Evolutionary conservation across 2,888 invertebrate species (phyloP), one percentile per base, ranked within the genome.

Genomic region (Atethmia centrago): DNA sequence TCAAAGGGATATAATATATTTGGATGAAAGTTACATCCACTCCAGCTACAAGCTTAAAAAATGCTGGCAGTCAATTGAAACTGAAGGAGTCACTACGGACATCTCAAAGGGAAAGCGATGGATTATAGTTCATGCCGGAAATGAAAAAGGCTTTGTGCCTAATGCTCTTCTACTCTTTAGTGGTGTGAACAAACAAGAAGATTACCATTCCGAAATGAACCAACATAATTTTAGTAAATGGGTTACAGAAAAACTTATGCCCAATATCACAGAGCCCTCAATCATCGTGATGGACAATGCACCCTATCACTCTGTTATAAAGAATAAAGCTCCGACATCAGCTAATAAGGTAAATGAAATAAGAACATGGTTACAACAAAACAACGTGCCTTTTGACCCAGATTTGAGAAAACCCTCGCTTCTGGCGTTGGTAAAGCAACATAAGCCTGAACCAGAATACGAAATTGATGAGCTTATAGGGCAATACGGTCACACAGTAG

Each of bases 41-140:
- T 65, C 36, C 2, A 51, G 51, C 19, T 53, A 53, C 36, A 65
- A 65, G 9, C 53, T 65, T 65, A 65, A 53, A 53, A 53, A 51
- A 40, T 65, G 40, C 51, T 65, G 65, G 65, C 65, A 65, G 12
- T 65, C 40, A 1, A 14, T 65, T 66, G 40, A 66, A 66, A 49
- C 64, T 64, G 14, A 64, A 49, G 31, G 64, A 21, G n/a, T 49
- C 16, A 64, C 49, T 1, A 64, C 49, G 3, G 31, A 64, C 31
- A 64, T 49, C 2, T 64, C 64, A 8, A 64, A 51, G 2, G 64
- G 64, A 51, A 65, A 65, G 36, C 14, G 51, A 65, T 51, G 64
- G 64, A 65, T n/a, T n/a, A n/a, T 65, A 65, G n/a, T 51, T 36
- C 49, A 65, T 51, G 64, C 36, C 9, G 25, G 51, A 28, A 65